Percentiles rank a stretch among this genome's conserved stretches.
Conservation (phyloP, 2,113 vertebrate genomes). For the Myodes glareolus region DNA sequence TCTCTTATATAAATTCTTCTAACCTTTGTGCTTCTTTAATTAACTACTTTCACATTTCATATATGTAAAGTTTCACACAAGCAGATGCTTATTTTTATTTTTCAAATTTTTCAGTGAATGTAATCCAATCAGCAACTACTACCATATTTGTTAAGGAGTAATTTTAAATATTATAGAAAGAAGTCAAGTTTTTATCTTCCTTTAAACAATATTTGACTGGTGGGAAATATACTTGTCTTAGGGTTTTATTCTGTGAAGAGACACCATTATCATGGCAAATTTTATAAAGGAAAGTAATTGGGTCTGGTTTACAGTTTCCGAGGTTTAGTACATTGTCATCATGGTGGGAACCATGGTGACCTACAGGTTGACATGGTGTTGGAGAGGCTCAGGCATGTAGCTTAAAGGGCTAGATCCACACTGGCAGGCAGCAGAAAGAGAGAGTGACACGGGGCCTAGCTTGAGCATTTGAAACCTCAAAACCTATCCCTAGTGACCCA, state of each 20-base stretch:
- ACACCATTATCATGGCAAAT: background rate
- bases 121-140: background rate
- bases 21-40: slow-evolving; percentile 1
- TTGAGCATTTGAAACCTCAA: background rate
- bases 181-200: background rate
- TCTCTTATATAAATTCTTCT: background rate
- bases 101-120: background rate
- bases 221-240: background rate
- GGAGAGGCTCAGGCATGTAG: background rate
- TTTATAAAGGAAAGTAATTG: background rate
- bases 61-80: background rate
- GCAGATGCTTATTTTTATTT: background rate
- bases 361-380: background rate
- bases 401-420: background rate
- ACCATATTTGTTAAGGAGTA: background rate
- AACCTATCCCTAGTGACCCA: background rate
- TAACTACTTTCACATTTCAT: slow-evolving; percentile 11
- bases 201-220: background rate
- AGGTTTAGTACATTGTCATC: background rate
- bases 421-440: background rate
- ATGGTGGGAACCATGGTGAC: background rate
- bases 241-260: background rate
- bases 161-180: slow-evolving; percentile 2
- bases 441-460: background rate
- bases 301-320: background rate